Percentiles rank a stretch among this genome's conserved stretches.
These are phyloP conservation scores for Lethrus apterus DNA, from an alignment of 1,140 invertebrate species.

Conservation along the genomic window DNA sequence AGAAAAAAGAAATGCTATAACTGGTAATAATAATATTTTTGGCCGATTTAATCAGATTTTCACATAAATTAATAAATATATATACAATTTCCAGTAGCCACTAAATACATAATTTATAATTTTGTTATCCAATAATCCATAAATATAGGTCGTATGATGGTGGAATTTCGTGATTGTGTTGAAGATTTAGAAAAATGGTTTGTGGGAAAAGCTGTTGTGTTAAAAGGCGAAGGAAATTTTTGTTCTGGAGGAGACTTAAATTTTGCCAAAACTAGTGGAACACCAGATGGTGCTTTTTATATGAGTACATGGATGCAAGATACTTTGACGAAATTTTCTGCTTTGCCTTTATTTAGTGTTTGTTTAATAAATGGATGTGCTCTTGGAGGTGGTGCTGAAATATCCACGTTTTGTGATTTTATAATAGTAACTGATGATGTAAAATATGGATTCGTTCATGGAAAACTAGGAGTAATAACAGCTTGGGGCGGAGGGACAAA, in stretches of 20 bases:
- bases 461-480: constrained; percentile 49
- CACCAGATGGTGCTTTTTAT: constrained; percentile 38
- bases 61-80: too few species aligned
- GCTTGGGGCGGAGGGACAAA: constrained; percentile 50
- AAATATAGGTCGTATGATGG: constrained; percentile 54
- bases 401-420: constrained; percentile 51
- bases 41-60: too few species aligned
- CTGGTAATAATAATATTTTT: constrained; percentile 31
- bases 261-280: constrained; percentile 40
- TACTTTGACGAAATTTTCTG: constrained; percentile 41
- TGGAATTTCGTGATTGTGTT: constrained; percentile 45
- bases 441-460: constrained; percentile 51
- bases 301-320: constrained; percentile 50
- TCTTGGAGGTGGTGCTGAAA: constrained; percentile 55
- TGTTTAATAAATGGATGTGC: constrained; percentile 48
- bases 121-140: constrained; percentile 4
- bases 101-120: constrained; percentile 7
- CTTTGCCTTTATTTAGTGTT: constrained; percentile 48
- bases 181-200: constrained; percentile 44
- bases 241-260: constrained; percentile 55
- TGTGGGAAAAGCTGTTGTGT: constrained; percentile 49
- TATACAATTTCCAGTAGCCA: neutral
- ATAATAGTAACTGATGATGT: constrained; percentile 43
- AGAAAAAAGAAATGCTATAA: constrained; percentile 46
- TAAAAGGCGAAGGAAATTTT: constrained; percentile 46